Percentiles rank a stretch among this genome's conserved stretches.
These are phyloP conservation scores for Xylocopa sonorina DNA, from an alignment of 1,140 invertebrate species.

Conservation along the genomic window DNA sequence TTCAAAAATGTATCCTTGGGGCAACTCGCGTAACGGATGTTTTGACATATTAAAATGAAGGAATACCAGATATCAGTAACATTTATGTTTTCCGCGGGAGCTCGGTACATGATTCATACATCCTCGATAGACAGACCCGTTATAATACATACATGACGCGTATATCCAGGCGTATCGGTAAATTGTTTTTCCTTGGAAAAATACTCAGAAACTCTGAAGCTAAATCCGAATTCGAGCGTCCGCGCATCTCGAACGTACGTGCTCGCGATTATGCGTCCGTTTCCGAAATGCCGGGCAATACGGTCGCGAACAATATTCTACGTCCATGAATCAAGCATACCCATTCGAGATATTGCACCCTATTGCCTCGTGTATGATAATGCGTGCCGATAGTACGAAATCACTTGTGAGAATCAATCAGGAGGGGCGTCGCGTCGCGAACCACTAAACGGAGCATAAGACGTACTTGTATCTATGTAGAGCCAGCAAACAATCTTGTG, in stretches of 20 bases:
- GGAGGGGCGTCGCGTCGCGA: constrained; percentile 47
- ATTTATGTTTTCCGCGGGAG: neutral
- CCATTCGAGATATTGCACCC: constrained; percentile 50
- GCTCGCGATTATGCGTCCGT: neutral
- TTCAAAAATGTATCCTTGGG: constrained; percentile 60
- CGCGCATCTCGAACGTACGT: neutral
- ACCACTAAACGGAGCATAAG: constrained; percentile 27
- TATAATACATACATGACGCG: too few relatives aligned
- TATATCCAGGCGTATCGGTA: too few relatives aligned
- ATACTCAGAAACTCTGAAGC: neutral
- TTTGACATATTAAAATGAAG: constrained; percentile 37
- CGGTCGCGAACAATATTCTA: constrained; percentile 61
- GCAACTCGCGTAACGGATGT: constrained; percentile 45
- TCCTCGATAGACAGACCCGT: neutral
- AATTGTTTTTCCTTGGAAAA: too few relatives aligned
- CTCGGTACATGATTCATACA: neutral
- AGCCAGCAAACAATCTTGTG: constrained; percentile 26
- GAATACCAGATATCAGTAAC: constrained; percentile 9
- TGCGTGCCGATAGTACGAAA: constrained; percentile 56
- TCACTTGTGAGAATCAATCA: constrained; percentile 61
- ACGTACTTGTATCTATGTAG: constrained; percentile 3
- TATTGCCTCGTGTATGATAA: constrained; percentile 50
- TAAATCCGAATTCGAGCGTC: neutral
- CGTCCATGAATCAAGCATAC: constrained; percentile 60
- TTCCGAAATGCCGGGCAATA: constrained; percentile 49